Evolutionary conservation across 2,888 invertebrate species (phyloP).

Genomic region (Balanococcus diminutus): DNA sequence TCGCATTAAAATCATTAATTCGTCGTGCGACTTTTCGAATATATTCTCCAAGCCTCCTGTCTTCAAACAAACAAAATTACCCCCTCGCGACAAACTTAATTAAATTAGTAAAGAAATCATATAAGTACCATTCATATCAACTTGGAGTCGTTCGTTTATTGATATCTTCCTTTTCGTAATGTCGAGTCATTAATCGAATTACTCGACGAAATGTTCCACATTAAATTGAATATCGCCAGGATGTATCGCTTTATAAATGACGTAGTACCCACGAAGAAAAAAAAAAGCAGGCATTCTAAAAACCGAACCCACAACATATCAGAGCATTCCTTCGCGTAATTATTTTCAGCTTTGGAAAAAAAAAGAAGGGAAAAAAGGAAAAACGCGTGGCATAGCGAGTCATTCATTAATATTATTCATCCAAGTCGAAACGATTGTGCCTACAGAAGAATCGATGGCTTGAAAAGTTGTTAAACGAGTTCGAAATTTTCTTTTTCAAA

Average conservation of each 20-base stretch:
- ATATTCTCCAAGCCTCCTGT: background rate
- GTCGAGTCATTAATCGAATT: constrained; percentile 23
- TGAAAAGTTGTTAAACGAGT: background rate
- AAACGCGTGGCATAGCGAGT: background rate
- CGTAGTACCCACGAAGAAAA: background rate
- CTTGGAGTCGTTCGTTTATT: background rate
- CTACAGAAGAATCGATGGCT: background rate
- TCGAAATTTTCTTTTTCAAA: background rate
- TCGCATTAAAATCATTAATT: too few species aligned
- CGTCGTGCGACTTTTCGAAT: background rate
- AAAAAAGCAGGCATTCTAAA: background rate
- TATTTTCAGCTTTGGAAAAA: background rate
- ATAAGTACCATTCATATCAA: background rate
- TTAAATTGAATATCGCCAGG: background rate
- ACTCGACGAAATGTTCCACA: background rate
- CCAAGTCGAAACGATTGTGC: background rate
- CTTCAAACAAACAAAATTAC: background rate
- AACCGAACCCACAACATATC: background rate
- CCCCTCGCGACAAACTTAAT: background rate
- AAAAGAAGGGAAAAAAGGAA: background rate
- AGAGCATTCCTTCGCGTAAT: background rate
- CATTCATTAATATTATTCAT: background rate
- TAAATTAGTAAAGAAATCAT: background rate
- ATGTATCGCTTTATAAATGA: constrained; percentile 9
- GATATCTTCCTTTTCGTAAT: constrained; percentile 12